Evolutionary conservation across 2,888 invertebrate genomes (phyloP).

Genomic region (Embidobia sp.): DNA sequence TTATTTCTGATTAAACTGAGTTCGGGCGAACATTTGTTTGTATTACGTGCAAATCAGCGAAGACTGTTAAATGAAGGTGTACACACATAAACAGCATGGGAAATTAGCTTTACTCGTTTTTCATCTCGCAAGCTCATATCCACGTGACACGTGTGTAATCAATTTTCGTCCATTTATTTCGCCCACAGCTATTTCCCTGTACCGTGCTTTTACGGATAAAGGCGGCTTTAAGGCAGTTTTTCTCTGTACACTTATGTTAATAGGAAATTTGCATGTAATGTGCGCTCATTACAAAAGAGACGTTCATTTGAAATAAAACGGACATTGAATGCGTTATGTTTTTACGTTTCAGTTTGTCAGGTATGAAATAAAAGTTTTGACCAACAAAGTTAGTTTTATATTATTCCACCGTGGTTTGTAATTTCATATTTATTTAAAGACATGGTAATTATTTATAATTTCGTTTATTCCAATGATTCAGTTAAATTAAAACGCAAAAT

Average conservation of each 20-base stretch:
- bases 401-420: no score
- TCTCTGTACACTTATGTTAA: constrained; percentile 51
- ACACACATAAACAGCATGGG: constrained; percentile 40
- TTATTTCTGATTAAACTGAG: constrained; percentile 42
- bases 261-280: constrained; percentile 36
- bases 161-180: constrained; percentile 51
- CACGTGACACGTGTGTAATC: constrained; percentile 53
- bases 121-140: constrained; percentile 49
- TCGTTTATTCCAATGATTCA: no score
- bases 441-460: no score
- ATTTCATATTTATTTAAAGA: no score
- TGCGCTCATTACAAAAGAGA: constrained; percentile 34
- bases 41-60: constrained; percentile 42
- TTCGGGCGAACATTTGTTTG: constrained; percentile 41
- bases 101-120: constrained; percentile 57
- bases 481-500: no score
- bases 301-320: constrained; percentile 24
- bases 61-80: constrained; percentile 45
- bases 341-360: constrained; percentile 1
- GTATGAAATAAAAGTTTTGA: no score
- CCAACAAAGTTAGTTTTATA: no score
- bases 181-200: constrained; percentile 29
- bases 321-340: constrained; percentile 6
- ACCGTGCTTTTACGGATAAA: constrained; percentile 20
- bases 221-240: constrained; percentile 30